Base-by-base conservation (phyloP, 2,797 vertebrate genomes). In the Mormyrops attenuatus region DNA sequence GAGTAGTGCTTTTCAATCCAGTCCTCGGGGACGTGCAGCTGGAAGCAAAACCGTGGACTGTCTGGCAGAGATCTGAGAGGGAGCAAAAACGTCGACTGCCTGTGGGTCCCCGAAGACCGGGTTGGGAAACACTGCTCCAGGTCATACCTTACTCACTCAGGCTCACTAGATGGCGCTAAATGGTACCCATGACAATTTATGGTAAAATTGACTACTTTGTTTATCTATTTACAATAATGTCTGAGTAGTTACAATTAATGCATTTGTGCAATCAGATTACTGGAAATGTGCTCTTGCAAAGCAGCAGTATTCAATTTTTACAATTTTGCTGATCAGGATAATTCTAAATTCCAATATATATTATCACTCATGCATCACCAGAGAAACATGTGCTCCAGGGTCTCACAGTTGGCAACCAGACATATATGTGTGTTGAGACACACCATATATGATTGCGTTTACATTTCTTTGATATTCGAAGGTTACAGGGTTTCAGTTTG, bases 291-390 rank as follows among this genome's bases (percentile, higher is more conserved):
- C 66, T 73, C 30, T 38, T 73, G 30, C 30, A 73, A 73, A 73
- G 66, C 55, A 60, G 41, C 60, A 50, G 13, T 88, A 66, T 60
- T 82, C 17, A 77, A n/a, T 85, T 49, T 55, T 89, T 63, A 41
- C 85, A 44, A 63, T 60, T 84, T 52, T 63, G 5, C 66, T 47
- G 13, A 63, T 60, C 77, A 1, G 50, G n/a, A 82, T n/a, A 15
- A 34, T 26, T 82, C 50, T 82, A 60, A 82, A 60, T 57, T 89
- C 82, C 5, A 60, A 85, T 85, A 85, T 85, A 69, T n/a, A 69
- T 38, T 26, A n/a, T 89, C 53, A 47, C 17, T 73, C 66, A 73
- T 38, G 66, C 66, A 73, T 73, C 30, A 38, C 66, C 66, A 73
- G 66, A 38, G 66, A 38, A 38, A 73, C 34, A 17, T 17, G 66